Conservation (phyloP, 2,113 vertebrate genomes). For the Caranx ignobilis region DNA sequence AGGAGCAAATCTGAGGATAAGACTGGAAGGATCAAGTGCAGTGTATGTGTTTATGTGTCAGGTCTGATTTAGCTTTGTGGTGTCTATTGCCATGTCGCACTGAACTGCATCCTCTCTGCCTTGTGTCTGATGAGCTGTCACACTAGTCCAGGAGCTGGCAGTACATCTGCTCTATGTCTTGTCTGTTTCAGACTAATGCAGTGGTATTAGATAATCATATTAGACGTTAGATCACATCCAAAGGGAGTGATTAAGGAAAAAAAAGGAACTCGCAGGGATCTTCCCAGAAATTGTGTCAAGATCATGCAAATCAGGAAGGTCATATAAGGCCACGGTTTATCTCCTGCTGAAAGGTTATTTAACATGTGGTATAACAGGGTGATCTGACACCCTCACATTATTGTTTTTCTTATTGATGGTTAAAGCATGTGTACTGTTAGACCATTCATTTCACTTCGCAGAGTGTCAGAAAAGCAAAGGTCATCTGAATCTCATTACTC, state of each 20-base stretch:
- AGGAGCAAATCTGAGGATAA: conserved; percentile 74
- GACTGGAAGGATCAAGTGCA: conserved; percentile 68
- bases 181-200: conserved; percentile 31
- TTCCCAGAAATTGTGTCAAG: conserved; percentile 13
- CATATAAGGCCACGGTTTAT: conserved; percentile 5
- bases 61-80: conserved; percentile 58
- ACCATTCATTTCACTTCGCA: conserved; percentile 33
- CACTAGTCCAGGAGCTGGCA: conserved; percentile 12
- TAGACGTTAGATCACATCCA: conserved; percentile 36
- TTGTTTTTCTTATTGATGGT: not conserved
- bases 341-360: conserved; percentile 17
- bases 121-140: conserved; percentile 30
- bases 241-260: not conserved
- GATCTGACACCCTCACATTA: conserved; percentile 7
- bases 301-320: conserved; percentile 21
- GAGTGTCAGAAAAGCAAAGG: conserved; percentile 46
- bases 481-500: conserved; percentile 44
- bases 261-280: not conserved
- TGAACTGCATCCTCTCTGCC: conserved; percentile 7
- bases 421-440: conserved; percentile 3
- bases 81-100: conserved; percentile 25
- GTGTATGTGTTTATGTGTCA: conserved; percentile 63
- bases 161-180: conserved; percentile 36
- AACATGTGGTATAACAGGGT: not conserved
- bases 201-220: conserved; percentile 40